Evolutionary conservation across 2,888 invertebrate genomes (phyloP).

Genomic region (Eretmocerus hayati): DNA sequence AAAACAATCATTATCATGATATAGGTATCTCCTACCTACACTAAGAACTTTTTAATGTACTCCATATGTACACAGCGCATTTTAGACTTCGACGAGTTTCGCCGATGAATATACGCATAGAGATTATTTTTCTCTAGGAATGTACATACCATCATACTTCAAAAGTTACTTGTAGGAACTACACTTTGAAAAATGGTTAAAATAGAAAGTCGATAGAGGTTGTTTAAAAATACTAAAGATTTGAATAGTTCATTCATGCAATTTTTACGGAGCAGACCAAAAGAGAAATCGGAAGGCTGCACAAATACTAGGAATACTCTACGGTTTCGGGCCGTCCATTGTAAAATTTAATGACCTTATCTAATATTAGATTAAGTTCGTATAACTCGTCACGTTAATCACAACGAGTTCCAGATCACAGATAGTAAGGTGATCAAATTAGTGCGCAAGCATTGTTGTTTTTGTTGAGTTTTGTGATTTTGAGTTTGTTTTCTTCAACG

Average conservation of each 20-base stretch:
- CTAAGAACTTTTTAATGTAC: conserved; percentile 7
- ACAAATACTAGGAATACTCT: conserved; percentile 15
- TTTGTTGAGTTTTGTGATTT: conserved; percentile 23
- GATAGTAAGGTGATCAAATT: conserved; percentile 46
- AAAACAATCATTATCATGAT: conserved; percentile 9
- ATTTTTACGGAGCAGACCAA: conserved; percentile 8
- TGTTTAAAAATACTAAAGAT: too few relatives aligned
- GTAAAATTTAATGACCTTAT: conserved; percentile 24
- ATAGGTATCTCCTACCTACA: not conserved
- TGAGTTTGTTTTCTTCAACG: conserved; percentile 22
- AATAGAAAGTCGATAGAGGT: too few relatives aligned
- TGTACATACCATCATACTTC: not conserved
- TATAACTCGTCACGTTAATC: conserved; percentile 36
- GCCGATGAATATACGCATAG: too few relatives aligned
- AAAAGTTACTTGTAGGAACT: not conserved
- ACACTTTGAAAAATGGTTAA: too few relatives aligned
- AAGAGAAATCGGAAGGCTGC: conserved; percentile 1
- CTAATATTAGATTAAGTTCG: conserved; percentile 44
- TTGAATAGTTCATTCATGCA: too few relatives aligned
- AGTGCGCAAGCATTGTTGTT: conserved; percentile 38
- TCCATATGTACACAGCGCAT: conserved; percentile 14
- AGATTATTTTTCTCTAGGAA: not conserved
- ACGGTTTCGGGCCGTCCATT: conserved; percentile 21
- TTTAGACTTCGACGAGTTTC: conserved; percentile 8
- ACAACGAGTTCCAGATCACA: conserved; percentile 45